Conservation (phyloP, 2,797 vertebrate species). For the Rhinoraja longicauda region DNA sequence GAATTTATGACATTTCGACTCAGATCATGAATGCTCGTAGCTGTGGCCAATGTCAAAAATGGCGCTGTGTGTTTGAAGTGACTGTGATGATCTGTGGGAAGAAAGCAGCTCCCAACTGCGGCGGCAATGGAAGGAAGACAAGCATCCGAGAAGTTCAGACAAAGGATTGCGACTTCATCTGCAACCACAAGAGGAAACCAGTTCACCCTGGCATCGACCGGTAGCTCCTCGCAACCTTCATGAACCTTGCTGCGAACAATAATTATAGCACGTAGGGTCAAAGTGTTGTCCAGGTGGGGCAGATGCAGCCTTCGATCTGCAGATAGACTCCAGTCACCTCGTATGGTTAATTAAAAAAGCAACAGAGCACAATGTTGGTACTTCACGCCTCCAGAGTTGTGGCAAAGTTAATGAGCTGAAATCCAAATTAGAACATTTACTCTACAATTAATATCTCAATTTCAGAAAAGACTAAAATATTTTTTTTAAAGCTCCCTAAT, state of each 20-base stretch:
- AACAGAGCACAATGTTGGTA: background rate
- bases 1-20: background rate
- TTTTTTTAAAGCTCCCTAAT: background rate
- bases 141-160: background rate
- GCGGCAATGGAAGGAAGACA: background rate
- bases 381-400: background rate
- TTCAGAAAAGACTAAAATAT: background rate
- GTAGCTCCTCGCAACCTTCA: background rate
- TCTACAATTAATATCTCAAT: background rate
- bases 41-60: background rate
- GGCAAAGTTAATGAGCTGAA: background rate
- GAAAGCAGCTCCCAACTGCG: background rate
- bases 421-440: background rate
- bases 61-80: background rate
- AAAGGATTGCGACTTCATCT: background rate
- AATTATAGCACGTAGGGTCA: background rate
- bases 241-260: background rate
- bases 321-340: background rate
- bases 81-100: background rate
- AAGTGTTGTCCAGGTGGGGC: background rate
- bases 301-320: background rate
- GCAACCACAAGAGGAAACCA: background rate
- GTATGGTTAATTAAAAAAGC: background rate
- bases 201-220: background rate
- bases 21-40: background rate